Conservation (phyloP, 2,888 invertebrate species). For the Drosophila quinaria region DNA sequence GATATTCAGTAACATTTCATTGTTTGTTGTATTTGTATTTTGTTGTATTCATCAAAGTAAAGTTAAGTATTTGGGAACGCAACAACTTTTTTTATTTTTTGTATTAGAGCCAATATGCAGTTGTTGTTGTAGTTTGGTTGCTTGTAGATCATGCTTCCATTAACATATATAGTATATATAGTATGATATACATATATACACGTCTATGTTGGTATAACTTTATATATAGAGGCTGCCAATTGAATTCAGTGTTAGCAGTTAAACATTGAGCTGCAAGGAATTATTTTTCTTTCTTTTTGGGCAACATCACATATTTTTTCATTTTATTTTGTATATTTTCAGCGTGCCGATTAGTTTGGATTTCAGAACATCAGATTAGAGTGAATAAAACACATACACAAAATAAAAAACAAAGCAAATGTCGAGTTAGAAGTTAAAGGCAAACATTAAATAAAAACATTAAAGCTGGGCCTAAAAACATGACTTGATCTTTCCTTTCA, state of each 20-base stretch:
- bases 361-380: constrained; percentile 51
- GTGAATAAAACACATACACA: constrained; percentile 45
- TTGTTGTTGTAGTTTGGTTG: constrained; percentile 40
- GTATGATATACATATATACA: constrained; percentile 30
- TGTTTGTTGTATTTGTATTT: constrained; percentile 38
- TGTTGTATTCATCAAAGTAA: constrained; percentile 70
- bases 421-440: constrained; percentile 38
- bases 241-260: constrained; percentile 25
- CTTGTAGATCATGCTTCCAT: constrained; percentile 50
- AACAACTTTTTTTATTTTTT: constrained; percentile 51
- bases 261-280: constrained; percentile 20
- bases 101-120: constrained; percentile 56
- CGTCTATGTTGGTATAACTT: constrained; percentile 8
- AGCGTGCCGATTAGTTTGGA: constrained; percentile 66
- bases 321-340: constrained; percentile 37
- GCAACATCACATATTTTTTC: constrained; percentile 1
- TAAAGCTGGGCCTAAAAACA: background rate
- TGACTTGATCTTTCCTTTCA: background rate
- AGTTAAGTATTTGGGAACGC: constrained; percentile 74
- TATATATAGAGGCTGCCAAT: constrained; percentile 39
- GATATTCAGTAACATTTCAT: constrained; percentile 83
- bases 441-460: constrained; percentile 12
- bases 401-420: constrained; percentile 38
- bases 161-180: constrained; percentile 34
- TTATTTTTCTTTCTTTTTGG: constrained; percentile 18